These are phyloP conservation scores for Apodemus speciosus DNA, from an alignment of 2,113 vertebrate species.

Conservation along the genomic window DNA sequence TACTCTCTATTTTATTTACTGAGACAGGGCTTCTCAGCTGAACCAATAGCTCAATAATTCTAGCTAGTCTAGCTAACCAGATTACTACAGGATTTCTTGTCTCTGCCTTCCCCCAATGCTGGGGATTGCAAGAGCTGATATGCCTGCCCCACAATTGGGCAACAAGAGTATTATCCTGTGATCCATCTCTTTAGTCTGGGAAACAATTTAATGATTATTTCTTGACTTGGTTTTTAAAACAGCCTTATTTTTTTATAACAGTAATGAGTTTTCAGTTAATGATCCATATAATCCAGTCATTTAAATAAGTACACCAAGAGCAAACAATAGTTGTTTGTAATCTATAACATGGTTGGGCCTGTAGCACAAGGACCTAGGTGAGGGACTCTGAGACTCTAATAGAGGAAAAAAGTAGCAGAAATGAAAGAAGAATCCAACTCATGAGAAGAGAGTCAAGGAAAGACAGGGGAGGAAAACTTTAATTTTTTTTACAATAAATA, in stretches of 20 bases:
- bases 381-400: neutral
- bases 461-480: neutral
- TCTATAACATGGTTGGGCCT: neutral
- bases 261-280: neutral
- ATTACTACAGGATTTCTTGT: neutral
- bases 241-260: neutral
- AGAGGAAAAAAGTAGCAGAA: neutral
- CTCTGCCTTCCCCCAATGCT: neutral
- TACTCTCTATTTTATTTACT: neutral
- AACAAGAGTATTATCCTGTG: neutral
- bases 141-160: neutral
- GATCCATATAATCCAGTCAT: neutral
- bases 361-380: neutral
- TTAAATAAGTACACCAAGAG: constrained; percentile 6
- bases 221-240: neutral
- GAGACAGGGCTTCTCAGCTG: neutral
- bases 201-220: neutral
- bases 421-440: neutral
- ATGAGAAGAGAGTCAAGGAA: neutral
- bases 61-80: neutral
- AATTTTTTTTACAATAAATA: too few relatives aligned
- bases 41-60: neutral
- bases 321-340: neutral
- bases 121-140: neutral
- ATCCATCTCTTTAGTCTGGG: neutral